phyloP scores from a whole-genome alignment of 92 coral and sea anemone genomes.

The Diadumene lineata region DNA sequence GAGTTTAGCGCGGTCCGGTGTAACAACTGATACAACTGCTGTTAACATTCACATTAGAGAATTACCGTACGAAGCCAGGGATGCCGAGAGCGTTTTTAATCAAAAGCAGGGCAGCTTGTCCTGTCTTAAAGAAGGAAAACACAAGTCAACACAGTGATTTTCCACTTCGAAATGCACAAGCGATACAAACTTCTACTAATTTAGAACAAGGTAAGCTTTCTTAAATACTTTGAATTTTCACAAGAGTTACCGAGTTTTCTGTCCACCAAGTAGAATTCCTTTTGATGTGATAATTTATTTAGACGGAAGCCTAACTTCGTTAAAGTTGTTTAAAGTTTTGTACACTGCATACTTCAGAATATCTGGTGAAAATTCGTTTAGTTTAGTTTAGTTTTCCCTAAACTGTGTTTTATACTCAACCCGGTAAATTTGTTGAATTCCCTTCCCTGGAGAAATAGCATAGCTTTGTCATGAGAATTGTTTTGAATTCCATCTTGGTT shows the following conservation, averaged over 20 bases:
- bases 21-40: slow-evolving; percentile 38
- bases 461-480: neutral
- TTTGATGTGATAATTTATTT: neutral
- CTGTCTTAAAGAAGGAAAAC: slow-evolving; percentile 41
- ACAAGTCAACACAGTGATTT: slow-evolving; percentile 29
- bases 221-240: slow-evolving; percentile 10
- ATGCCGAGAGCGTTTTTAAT: slow-evolving; percentile 89
- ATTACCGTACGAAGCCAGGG: slow-evolving; percentile 30
- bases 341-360: neutral
- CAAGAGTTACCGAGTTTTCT: slow-evolving; percentile 1
- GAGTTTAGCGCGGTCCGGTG: slow-evolving; percentile 47
- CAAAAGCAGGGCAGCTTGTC: slow-evolving; percentile 62
- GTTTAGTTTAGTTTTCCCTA: neutral
- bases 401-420: neutral
- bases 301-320: neutral
- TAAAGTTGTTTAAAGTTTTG: slow-evolving; percentile 1
- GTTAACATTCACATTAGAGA: slow-evolving; percentile 38
- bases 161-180: slow-evolving; percentile 34
- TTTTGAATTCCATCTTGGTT: neutral
- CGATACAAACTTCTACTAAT: slow-evolving; percentile 10
- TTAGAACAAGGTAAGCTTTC: slow-evolving; percentile 29
- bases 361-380: slow-evolving; percentile 2
- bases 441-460: neutral
- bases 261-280: neutral
- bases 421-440: neutral